These are phyloP conservation scores for Melanargia galathea DNA, from an alignment of 2,888 invertebrate species.

Conservation along the genomic window DNA sequence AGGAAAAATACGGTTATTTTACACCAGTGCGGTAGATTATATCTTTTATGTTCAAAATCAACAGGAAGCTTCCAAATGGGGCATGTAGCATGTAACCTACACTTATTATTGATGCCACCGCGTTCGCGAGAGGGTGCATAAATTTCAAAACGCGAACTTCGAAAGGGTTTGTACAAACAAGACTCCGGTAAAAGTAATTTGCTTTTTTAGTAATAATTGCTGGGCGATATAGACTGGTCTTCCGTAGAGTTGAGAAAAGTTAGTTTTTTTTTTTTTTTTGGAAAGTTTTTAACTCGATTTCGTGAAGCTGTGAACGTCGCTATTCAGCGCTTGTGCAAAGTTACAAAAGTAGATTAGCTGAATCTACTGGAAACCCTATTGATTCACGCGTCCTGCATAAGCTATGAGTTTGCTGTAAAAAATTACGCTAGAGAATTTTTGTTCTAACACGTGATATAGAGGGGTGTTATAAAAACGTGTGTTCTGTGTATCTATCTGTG, in stretches of 20 bases:
- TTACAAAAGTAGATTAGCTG: constrained; percentile 22
- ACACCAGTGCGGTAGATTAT: constrained; percentile 81
- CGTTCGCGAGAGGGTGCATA: constrained; percentile 73
- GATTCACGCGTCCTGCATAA: constrained; percentile 19
- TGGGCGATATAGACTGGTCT: constrained; percentile 46
- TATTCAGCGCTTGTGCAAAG: constrained; percentile 20
- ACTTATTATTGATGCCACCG: constrained; percentile 77
- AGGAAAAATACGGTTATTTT: constrained; percentile 80
- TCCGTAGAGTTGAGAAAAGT: constrained; percentile 49
- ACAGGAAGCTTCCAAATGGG: constrained; percentile 81
- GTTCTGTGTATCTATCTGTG: too few species aligned
- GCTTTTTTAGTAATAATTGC: constrained; percentile 63
- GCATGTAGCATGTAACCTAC: constrained; percentile 82
- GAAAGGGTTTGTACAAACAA: constrained; percentile 75
- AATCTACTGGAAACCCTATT: constrained; percentile 22
- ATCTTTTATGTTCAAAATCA: constrained; percentile 81
- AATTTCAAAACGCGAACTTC: constrained; percentile 67
- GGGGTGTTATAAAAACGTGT: not conserved
- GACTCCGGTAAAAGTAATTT: constrained; percentile 49
- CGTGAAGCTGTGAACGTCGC: constrained; percentile 20
- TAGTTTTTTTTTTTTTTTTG: constrained; percentile 23
- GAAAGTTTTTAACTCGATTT: constrained; percentile 9
- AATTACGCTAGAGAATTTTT: not conserved
- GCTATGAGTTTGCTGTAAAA: constrained; percentile 18
- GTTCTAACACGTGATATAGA: too few species aligned